phyloP scores from a whole-genome alignment of 2,797 vertebrate genomes.

The Amblyraja radiata region DNA sequence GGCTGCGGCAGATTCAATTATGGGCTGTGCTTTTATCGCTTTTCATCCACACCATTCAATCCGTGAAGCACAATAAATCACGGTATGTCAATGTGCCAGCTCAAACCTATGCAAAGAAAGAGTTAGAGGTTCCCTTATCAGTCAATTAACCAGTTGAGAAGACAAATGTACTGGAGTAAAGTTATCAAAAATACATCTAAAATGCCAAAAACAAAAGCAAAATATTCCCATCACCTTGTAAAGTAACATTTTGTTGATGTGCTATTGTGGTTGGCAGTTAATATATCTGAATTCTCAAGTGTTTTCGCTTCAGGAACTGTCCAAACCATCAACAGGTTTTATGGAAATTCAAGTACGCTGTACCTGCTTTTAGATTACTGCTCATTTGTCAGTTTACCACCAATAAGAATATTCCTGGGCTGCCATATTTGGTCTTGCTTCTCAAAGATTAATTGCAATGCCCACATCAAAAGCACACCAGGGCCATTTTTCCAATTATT shows the following conservation, averaged over 20 bases:
- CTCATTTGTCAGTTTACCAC: not conserved
- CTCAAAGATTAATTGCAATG: not conserved
- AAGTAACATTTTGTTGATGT: not conserved
- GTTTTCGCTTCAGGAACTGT: not conserved
- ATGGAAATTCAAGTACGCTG: not conserved
- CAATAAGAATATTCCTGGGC: not conserved
- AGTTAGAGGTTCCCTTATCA: not conserved
- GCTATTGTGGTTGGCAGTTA: not conserved
- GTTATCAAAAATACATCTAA: slow-evolving; percentile 4
- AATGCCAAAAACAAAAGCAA: not conserved
- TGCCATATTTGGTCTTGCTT: not conserved
- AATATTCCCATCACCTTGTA: not conserved
- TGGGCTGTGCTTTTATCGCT: too few species aligned
- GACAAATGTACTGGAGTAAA: not conserved
- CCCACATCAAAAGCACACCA: not conserved
- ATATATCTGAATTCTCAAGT: not conserved
- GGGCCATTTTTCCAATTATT: not conserved
- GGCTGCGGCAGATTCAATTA: not conserved
- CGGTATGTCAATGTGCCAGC: not conserved
- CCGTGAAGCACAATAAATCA: not conserved
- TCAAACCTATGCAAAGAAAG: not conserved
- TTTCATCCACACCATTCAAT: not conserved
- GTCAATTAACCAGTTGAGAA: not conserved
- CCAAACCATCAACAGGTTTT: not conserved
- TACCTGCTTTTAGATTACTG: not conserved